Evolutionary conservation across 2,797 vertebrate species (phyloP).

Genomic region (Rhincodon typus): DNA sequence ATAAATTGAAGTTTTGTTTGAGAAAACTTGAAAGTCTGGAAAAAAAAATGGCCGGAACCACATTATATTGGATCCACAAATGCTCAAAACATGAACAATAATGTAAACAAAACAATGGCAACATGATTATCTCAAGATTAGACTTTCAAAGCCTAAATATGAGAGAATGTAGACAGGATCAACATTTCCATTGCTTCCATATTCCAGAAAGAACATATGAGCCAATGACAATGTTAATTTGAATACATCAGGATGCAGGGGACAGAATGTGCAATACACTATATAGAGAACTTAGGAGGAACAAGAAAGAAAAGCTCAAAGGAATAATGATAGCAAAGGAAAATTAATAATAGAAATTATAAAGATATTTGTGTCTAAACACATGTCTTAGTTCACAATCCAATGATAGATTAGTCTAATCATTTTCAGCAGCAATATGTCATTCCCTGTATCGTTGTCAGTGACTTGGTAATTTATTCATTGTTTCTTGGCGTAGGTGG

Average conservation of each 20-base stretch:
- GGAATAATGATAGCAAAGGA: not conserved
- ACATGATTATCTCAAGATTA: not conserved
- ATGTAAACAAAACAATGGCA: not conserved
- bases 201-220: not conserved
- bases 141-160: not conserved
- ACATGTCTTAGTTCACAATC: not conserved
- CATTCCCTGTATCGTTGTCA: not conserved
- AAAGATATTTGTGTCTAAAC: not conserved
- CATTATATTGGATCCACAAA: not conserved
- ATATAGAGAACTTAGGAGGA: not conserved
- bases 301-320: not conserved
- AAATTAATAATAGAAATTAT: not conserved
- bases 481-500: not conserved
- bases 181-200: not conserved
- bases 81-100: not conserved
- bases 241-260: not conserved
- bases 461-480: conserved; percentile 17
- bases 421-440: not conserved
- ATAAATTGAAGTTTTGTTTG: not conserved
- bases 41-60: not conserved
- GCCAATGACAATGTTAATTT: not conserved
- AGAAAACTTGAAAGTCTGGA: not conserved
- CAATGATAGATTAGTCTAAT: not conserved
- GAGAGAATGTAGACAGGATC: not conserved
- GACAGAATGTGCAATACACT: not conserved